phyloP scores from a whole-genome alignment of 2,113 vertebrate genomes.

The Dasyornis broadbenti region DNA sequence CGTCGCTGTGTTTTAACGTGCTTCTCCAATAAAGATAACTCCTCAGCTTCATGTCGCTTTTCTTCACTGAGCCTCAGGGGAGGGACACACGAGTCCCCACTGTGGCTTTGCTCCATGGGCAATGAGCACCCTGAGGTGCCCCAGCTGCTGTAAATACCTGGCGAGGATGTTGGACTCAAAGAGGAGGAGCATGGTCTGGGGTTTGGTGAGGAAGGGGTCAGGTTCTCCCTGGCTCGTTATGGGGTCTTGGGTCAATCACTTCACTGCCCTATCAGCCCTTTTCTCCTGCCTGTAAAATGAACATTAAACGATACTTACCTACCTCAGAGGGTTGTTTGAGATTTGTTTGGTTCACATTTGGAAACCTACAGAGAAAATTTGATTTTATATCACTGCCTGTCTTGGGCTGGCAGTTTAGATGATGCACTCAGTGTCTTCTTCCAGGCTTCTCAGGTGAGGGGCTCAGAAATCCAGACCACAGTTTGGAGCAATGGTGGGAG shows the following conservation, averaged over 20 bases:
- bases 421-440: neutral
- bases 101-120: neutral
- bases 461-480: neutral
- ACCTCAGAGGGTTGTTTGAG: constrained; percentile 49
- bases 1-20: neutral
- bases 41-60: constrained; percentile 23
- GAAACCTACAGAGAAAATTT: neutral
- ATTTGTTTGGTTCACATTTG: neutral
- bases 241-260: neutral
- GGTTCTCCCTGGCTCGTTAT: neutral
- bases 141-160: neutral
- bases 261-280: neutral
- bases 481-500: neutral
- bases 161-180: neutral
- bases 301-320: constrained; percentile 42
- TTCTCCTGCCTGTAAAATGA: neutral
- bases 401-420: neutral
- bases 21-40: constrained; percentile 59
- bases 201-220: neutral
- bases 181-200: neutral
- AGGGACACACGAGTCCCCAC: neutral
- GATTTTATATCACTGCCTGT: accelerated
- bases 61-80: neutral
- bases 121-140: neutral
- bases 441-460: neutral